These are phyloP conservation scores for Uria aalge DNA, from an alignment of 2,113 vertebrate species.

Conservation along the genomic window DNA sequence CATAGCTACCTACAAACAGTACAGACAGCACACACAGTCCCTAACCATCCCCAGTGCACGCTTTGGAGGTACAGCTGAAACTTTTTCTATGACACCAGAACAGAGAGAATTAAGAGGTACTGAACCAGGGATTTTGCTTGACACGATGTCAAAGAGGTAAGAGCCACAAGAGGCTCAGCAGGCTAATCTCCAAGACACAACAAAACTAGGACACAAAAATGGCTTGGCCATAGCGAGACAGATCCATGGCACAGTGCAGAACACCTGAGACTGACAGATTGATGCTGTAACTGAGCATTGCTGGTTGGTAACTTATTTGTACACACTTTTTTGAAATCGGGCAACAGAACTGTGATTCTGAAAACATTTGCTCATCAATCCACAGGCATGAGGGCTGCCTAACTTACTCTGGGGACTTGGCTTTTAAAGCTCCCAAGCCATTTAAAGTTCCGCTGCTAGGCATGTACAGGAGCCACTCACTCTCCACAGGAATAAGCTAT, in stretches of 20 bases:
- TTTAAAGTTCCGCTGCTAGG: neutral
- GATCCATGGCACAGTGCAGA: neutral
- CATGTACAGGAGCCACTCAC: neutral
- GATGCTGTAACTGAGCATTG: neutral
- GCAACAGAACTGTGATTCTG: neutral
- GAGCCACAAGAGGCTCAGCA: neutral
- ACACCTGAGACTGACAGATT: neutral
- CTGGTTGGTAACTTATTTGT: neutral
- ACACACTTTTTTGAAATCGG: accelerated
- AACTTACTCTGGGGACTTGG: neutral
- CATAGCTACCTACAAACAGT: neutral
- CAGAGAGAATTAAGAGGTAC: neutral
- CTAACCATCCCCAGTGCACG: neutral
- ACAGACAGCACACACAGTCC: neutral
- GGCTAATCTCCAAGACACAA: neutral
- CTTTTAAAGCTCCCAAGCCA: neutral
- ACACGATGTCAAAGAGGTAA: neutral
- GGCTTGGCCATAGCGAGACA: accelerated
- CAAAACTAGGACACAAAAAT: neutral
- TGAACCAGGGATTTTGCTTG: neutral
- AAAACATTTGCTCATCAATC: neutral
- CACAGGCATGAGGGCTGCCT: neutral
- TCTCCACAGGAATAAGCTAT: neutral
- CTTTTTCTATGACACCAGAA: neutral
- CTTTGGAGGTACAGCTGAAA: neutral